A percentile compares a stretch with the other conserved stretches of the same genome.
phyloP scores from a whole-genome alignment of 1,140 invertebrate species.

The Bombus balteatus region DNA sequence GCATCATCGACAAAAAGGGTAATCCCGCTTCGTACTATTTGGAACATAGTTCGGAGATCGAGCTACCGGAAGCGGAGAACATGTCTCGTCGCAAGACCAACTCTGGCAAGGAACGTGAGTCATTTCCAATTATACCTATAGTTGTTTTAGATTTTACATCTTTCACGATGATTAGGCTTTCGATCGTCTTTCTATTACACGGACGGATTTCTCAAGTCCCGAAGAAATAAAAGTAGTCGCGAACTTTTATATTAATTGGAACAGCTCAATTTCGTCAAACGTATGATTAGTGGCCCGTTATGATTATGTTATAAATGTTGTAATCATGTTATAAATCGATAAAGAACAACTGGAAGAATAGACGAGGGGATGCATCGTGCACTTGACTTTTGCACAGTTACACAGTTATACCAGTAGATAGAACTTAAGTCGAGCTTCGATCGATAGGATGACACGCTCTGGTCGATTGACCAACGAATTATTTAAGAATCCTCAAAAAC shows the following conservation, averaged over 20 bases:
- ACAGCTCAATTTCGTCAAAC: background rate
- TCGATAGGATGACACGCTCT: constrained; percentile 51
- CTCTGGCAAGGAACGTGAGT: constrained; percentile 80
- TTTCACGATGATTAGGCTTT: no score
- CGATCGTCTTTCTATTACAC: no score
- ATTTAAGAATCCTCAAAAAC: constrained; percentile 6
- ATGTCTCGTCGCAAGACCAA: constrained; percentile 76
- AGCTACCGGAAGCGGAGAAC: constrained; percentile 84
- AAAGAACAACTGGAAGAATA: background rate
- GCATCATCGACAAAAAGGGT: constrained; percentile 86
- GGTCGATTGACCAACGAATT: constrained; percentile 13
- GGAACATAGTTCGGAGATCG: constrained; percentile 84
- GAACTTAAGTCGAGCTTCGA: constrained; percentile 58
- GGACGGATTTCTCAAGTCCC: no score
- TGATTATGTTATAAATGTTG: no score
- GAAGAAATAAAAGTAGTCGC: background rate
- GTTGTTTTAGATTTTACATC: no score
- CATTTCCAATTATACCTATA: background rate
- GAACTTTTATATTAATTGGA: background rate
- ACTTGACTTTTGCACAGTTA: constrained; percentile 32
- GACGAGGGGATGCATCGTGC: background rate
- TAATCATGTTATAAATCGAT: background rate
- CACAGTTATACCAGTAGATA: constrained; percentile 65
- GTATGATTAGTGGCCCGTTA: no score
- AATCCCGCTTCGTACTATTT: constrained; percentile 89